phyloP scores from a whole-genome alignment of 2,888 invertebrate species.

The Melipona beecheii region DNA sequence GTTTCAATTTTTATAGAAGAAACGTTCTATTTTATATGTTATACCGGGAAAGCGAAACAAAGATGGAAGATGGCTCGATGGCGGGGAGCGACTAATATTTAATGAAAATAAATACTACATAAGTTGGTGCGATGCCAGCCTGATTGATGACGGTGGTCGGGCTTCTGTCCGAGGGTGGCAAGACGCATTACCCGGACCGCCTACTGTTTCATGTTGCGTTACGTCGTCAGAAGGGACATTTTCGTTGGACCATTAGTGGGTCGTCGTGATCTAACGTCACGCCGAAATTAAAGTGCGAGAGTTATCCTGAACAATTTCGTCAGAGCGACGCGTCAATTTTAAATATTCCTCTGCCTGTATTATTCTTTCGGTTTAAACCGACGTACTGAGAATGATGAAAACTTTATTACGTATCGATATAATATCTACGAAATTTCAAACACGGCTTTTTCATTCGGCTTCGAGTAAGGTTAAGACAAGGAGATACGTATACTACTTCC shows the following conservation, averaged over 20 bases:
- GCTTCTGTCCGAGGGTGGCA: constrained; percentile 79
- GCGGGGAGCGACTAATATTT: constrained; percentile 67
- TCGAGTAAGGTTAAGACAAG: constrained; percentile 7
- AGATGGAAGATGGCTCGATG: neutral
- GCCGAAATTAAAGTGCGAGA: constrained; percentile 63
- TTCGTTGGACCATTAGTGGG: constrained; percentile 68
- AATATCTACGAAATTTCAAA: neutral
- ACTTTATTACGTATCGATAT: neutral
- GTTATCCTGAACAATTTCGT: neutral
- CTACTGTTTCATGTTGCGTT: constrained; percentile 71
- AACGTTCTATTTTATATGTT: neutral
- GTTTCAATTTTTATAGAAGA: neutral
- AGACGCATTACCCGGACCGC: constrained; percentile 81
- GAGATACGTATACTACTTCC: constrained; percentile 25
- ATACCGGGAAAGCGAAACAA: neutral
- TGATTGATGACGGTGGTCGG: constrained; percentile 82
- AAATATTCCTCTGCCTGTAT: neutral
- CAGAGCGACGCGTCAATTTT: neutral
- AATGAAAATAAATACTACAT: constrained; percentile 84
- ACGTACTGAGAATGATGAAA: neutral
- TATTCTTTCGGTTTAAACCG: neutral
- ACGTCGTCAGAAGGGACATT: constrained; percentile 70
- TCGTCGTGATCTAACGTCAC: constrained; percentile 60
- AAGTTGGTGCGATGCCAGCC: constrained; percentile 79
- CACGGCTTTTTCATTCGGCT: neutral